Base-by-base conservation (phyloP, 2,797 vertebrate species). In the Sebastes elongatus region DNA sequence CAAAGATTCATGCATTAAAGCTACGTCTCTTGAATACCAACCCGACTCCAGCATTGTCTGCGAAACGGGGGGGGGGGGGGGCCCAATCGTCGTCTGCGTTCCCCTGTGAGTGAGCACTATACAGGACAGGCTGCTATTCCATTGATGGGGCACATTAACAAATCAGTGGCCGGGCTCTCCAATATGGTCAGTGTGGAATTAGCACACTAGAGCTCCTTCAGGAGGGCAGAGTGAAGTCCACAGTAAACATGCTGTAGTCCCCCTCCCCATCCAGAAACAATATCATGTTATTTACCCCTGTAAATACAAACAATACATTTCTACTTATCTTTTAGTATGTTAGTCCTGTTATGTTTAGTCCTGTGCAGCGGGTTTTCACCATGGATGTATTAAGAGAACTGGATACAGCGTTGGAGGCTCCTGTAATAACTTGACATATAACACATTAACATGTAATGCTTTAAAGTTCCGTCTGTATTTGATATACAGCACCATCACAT, bases 11-110 rank as follows among this genome's bases (percentile, higher is more conserved):
- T 55, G 77, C 38, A n/a, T 71, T 76, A 76, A 79, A 76, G 69
- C 74, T 46, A 64, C 33, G 46, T 73, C 68, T 73, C 79, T 62
- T 82, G 78, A 86, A 86, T 89, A 78, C 72, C 65, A 84, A 85
- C 52, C 28, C 25, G 56, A 38, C 62, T 57, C 32, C 23, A 52
- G 68, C 71, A 23, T 53, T 65, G 32, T 82, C 11, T 74, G 69
- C 66, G 67, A 81, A 53, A n/a, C 74, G 35, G 22, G 22, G 30
- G 5, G 13, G 16, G 1, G 60, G 18, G 13, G 16, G 1, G 60
- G 46, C n/a, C n/a, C n/a, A 28, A 35, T 35, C 33, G 55, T 64
- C 49, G 35, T 90, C 77, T 69, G 56, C 30, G 8, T 69, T 71
- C 63, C 53, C 56, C 32, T 35, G 13, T 28, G 27, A 66, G 20